A percentile compares a stretch with the other conserved stretches of the same genome.
These are phyloP conservation scores for Argyra leucocephala DNA, from an alignment of 2,888 invertebrate genomes.

Conservation along the genomic window DNA sequence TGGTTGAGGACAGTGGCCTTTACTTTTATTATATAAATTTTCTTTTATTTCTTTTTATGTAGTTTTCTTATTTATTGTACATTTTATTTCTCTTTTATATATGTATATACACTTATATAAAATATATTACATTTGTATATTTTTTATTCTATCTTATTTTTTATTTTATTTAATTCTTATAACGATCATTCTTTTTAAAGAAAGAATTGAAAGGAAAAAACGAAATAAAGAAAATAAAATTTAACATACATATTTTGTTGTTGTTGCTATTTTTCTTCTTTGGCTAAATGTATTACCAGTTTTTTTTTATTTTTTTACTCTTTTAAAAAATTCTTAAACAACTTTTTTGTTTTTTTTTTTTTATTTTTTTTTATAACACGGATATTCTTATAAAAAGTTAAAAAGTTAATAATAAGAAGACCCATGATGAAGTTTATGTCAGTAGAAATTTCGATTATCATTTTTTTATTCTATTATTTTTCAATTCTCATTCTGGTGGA, in stretches of 20 bases:
- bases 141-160: no score
- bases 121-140: no score
- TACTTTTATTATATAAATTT: neutral
- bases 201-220: neutral
- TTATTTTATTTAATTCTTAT: no score
- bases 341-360: neutral
- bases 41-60: neutral
- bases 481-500: no score
- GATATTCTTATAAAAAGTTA: neutral
- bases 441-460: neutral
- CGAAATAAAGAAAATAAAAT: neutral
- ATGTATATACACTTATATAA: neutral
- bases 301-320: neutral
- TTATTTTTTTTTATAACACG: neutral
- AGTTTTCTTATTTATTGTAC: neutral
- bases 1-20: conserved; percentile 10
- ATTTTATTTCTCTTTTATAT: neutral
- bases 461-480: neutral
- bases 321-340: neutral
- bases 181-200: no score
- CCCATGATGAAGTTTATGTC: neutral
- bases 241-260: neutral
- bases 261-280: neutral
- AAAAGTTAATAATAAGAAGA: neutral
- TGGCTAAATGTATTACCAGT: neutral